Evolutionary conservation across 2,113 vertebrate species (phyloP), one percentile per base, ranked within the genome.

Genomic region (Fregetta grallaria): DNA sequence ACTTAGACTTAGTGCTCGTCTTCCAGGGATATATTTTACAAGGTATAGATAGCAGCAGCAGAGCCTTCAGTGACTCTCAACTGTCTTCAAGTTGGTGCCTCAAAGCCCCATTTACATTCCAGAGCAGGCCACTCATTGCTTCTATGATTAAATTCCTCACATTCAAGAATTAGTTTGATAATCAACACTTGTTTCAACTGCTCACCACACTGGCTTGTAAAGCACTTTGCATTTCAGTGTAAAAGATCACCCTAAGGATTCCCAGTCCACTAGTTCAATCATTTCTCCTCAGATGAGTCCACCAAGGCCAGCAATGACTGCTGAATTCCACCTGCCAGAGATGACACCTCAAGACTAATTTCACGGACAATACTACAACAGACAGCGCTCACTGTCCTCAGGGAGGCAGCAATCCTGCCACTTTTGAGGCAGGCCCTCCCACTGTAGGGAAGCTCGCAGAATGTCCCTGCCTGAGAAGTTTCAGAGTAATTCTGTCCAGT

Each of bases 331-430:
- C 34, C 53, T 49, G 17, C 11, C 42, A 74, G 32, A 89, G 4
- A 29, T 0, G 5, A 68, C 26, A 40, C 12, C 26, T 66, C 27
- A 58, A 80, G 22, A 23, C 42, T 0, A 0, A 74, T 7, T 34
- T 59, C 19, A 32, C 3, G 7, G 32, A 50, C n/a, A 49, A 40
- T 4, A 32, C 8, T 26, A 29, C 6, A 71, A 86, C 11, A 92
- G 8, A 22, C 10, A 58, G 25, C 15, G 29, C 44, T 44, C 0
- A 1, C 40, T 53, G 15, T 20, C 47, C 77, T 79, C 66, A 32
- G 0, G 3, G 15, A 72, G 21, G 36, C 61, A 92, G 42, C 14
- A 71, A 75, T 19, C 65, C 59, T 70, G 53, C 5, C 19, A 12
- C 42, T 47, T 91, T 16, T 14, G 10, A 92, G 58, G 21, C 34